phyloP scores from a whole-genome alignment of 2,888 invertebrate species.

The Napeogenes inachia region DNA sequence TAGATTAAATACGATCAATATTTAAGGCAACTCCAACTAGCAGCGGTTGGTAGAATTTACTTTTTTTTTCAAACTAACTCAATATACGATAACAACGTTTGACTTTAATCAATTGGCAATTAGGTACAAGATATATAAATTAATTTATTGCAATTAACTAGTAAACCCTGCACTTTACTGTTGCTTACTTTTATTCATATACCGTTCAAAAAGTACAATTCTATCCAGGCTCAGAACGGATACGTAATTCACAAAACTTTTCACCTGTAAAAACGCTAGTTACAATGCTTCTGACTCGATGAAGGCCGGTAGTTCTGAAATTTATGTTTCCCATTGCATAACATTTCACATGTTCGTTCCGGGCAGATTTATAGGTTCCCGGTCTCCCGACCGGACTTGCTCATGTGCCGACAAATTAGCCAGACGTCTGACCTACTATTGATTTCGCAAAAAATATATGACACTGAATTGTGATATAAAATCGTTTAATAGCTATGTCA shows the following conservation, averaged over 20 bases:
- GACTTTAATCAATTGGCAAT: too few species aligned
- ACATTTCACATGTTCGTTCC: conserved; percentile 33
- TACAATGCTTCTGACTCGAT: conserved; percentile 21
- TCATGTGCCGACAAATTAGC: conserved; percentile 64
- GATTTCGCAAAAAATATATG: conserved; percentile 32
- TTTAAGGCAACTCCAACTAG: too few species aligned
- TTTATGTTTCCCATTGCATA: conserved; percentile 30
- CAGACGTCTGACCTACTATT: conserved; percentile 52
- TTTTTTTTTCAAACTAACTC: too few species aligned
- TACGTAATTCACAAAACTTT: conserved; percentile 10
- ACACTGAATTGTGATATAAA: conserved; percentile 9
- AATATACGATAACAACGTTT: too few species aligned
- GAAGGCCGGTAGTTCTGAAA: conserved; percentile 29
- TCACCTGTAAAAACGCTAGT: conserved; percentile 20
- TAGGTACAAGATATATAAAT: too few species aligned
- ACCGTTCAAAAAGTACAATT: too few species aligned
- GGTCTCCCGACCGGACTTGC: conserved; percentile 39
- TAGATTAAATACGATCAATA: too few species aligned
- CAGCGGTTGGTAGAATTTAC: too few species aligned
- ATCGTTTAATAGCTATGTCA: background rate
- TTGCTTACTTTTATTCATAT: too few species aligned
- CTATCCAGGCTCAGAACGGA: background rate
- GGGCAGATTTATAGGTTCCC: conserved; percentile 45
- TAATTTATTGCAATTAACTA: too few species aligned
- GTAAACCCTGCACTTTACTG: too few species aligned